Percentiles rank a stretch among this genome's conserved stretches.
Conservation (phyloP, 2,797 vertebrate species). For the Platyrinchus mystaceus region DNA sequence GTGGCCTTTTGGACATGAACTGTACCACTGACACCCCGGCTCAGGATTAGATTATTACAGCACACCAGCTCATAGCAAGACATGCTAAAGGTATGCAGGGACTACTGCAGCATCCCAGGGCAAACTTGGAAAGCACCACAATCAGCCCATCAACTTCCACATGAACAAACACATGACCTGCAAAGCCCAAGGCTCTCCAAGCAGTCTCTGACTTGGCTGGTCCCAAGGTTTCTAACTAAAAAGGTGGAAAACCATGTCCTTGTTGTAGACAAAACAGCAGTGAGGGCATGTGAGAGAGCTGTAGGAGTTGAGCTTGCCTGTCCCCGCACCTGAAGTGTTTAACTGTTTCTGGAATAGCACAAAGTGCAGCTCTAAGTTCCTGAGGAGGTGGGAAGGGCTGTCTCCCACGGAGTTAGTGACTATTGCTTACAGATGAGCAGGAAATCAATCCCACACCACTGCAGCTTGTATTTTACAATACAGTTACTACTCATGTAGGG, state of each 20-base stretch:
- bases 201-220: not conserved
- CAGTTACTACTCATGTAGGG: fast-evolving
- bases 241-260: not conserved
- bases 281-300: not conserved
- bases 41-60: constrained; percentile 7
- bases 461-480: not conserved
- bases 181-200: not conserved
- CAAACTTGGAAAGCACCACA: not conserved
- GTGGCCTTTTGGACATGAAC: not conserved
- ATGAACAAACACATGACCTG: not conserved
- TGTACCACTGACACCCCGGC: not conserved
- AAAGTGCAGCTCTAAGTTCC: not conserved
- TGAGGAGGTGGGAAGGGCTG: not conserved
- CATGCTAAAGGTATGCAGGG: not conserved
- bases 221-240: not conserved
- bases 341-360: not conserved
- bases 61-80: not conserved
- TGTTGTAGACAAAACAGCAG: not conserved
- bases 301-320: not conserved
- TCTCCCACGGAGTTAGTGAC: not conserved
- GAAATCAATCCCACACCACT: not conserved
- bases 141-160: not conserved
- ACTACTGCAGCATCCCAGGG: not conserved
- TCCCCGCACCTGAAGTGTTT: not conserved
- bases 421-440: constrained; percentile 8